Conservation (phyloP, 1,140 invertebrate species). For the Brachionus asplanchnoidis region DNA sequence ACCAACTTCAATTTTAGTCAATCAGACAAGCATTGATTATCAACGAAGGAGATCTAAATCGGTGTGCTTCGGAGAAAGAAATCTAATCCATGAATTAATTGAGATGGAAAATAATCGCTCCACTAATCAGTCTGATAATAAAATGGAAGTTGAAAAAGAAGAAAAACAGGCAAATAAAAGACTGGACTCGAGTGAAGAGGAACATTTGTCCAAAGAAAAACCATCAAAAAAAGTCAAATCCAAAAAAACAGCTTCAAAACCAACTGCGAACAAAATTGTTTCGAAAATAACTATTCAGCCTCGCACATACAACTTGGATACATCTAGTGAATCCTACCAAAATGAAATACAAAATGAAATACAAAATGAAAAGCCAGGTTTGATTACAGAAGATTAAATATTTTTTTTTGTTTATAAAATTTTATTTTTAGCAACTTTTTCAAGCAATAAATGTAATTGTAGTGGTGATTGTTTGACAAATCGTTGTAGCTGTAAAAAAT, state of each 20-base stretch:
- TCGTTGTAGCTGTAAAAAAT: slow-evolving; percentile 12
- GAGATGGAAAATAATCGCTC: slow-evolving; percentile 17
- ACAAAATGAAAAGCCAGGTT: neutral
- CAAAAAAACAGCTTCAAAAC: neutral
- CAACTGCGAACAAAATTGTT: neutral
- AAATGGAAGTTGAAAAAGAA: neutral
- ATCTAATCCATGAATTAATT: slow-evolving; percentile 11
- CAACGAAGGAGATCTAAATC: slow-evolving; percentile 29
- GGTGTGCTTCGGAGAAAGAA: slow-evolving; percentile 12
- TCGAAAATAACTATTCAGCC: neutral
- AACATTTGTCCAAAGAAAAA: neutral
- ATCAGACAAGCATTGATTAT: neutral
- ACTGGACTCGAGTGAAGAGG: neutral
- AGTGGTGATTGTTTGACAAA: slow-evolving; percentile 9
- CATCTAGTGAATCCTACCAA: neutral
- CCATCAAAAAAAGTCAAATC: neutral
- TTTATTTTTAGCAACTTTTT: neutral
- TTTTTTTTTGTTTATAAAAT: neutral
- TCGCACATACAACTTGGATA: neutral
- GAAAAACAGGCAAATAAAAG: neutral
- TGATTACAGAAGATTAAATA: neutral
- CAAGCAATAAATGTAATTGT: slow-evolving; percentile 4
- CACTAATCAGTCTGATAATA: neutral
- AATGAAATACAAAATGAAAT: neutral
- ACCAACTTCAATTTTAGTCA: neutral